A percentile compares a stretch with the other conserved stretches of the same genome.
Evolutionary conservation across 2,888 invertebrate species (phyloP).

Genomic region (Masnerella sp.): DNA sequence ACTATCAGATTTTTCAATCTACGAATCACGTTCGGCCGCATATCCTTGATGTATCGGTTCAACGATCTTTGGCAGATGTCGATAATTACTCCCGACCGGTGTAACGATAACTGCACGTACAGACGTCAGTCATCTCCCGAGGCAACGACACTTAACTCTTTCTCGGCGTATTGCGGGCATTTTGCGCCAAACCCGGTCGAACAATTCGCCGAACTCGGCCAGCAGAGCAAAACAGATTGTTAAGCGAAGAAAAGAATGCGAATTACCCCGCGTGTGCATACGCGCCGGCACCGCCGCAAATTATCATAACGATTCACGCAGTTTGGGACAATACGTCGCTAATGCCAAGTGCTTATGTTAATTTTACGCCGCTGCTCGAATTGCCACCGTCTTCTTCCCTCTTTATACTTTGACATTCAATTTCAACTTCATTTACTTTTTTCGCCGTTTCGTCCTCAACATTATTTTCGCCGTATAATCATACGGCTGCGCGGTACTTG

Average conservation of each 20-base stretch:
- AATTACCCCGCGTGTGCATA: slow-evolving; percentile 15
- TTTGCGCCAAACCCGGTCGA: slow-evolving; percentile 30
- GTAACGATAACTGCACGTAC: slow-evolving; percentile 51
- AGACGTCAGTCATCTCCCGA: slow-evolving; percentile 49
- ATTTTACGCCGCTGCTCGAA: too few species aligned
- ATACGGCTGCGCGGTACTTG: too few species aligned
- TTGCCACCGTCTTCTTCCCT: too few species aligned
- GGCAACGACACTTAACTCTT: slow-evolving; percentile 62
- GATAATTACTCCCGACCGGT: slow-evolving; percentile 65
- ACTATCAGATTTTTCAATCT: slow-evolving; percentile 68
- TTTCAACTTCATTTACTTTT: too few species aligned
- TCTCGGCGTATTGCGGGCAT: slow-evolving; percentile 48
- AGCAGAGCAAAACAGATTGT: slow-evolving; percentile 33
- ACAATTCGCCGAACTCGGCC: slow-evolving; percentile 34
- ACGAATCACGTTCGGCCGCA: slow-evolving; percentile 59
- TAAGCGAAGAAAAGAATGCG: slow-evolving; percentile 34
- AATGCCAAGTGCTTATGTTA: slow-evolving; percentile 14
- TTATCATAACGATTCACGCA: slow-evolving; percentile 28
- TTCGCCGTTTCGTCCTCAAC: too few species aligned
- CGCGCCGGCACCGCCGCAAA: background rate
- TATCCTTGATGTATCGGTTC: slow-evolving; percentile 63
- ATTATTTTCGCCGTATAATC: too few species aligned
- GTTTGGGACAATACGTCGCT: background rate
- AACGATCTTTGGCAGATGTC: slow-evolving; percentile 65
- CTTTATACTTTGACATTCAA: too few species aligned